Evolutionary conservation across 2,797 vertebrate genomes (phyloP), one percentile per base, ranked within the genome.

Genomic region (Lacerta agilis): DNA sequence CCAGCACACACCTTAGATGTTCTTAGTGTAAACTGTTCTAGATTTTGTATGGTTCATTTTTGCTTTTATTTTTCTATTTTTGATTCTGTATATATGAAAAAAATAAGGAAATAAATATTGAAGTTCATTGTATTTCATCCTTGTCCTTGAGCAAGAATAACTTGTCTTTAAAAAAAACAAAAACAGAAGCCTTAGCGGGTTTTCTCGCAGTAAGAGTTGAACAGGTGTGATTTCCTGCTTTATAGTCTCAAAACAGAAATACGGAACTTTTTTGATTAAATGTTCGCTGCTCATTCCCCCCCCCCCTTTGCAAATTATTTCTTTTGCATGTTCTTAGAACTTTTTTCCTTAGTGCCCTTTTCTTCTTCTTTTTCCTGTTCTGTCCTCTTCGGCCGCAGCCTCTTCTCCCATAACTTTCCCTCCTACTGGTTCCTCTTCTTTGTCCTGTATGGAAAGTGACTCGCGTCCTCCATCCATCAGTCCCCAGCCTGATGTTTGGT

Each of bases 371-470:
- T 89, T 95, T 94, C 96, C 91, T 96, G 92, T 95, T 95, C 95
- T 97, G 92, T 97, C 95, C 93, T 96, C 90, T 96, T 96, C 96
- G 97, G 92, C 97, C 95, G 96, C 98, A 98, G 98, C 98, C 94
- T 98, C 96, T 89, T 93, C 98, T 97, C 92, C 97, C 96, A 96
- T 97, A 95, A 94, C 96, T 95, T 96, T 96, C 94, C 97, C 96
- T 97, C 93, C 97, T 97, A 96, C 97, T 93, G 97, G 97, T 97
- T 97, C 97, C 88, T 97, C 96, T 89, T 97, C 97, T 96, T 95
- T 97, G 91, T 97, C 98, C 95, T 97, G 97, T 97, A 96, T 96
- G 93, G 96, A 95, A 95, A 95, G 92, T 88, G 95, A 89, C 91
- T 94, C 97, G 49, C 92, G 97, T 89, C 96, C 97, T 89, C 95